These are phyloP conservation scores for Lucifuga dentata DNA, from an alignment of 2,113 vertebrate species.

Conservation along the genomic window DNA sequence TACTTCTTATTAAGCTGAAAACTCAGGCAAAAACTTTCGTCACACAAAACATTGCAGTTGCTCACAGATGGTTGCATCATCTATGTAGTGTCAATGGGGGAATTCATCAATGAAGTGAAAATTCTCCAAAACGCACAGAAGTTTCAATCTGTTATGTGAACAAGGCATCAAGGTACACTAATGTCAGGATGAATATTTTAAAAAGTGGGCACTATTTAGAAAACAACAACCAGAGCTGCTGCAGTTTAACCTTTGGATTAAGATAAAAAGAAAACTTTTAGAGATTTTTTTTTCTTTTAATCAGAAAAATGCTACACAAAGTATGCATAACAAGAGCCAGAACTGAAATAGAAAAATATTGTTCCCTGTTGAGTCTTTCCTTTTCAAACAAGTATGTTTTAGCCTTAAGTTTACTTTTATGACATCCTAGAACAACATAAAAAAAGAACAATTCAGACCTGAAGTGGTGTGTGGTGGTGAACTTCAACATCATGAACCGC, in stretches of 20 bases:
- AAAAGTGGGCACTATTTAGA: neutral
- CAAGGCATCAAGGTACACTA: neutral
- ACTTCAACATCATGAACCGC: conserved; percentile 5
- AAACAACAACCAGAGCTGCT: neutral
- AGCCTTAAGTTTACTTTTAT: neutral
- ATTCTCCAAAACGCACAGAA: neutral
- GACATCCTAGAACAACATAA: neutral
- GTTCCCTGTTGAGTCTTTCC: neutral
- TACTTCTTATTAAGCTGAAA: neutral
- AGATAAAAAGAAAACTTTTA: too few species aligned
- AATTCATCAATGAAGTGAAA: conserved; percentile 2
- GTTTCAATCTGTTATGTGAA: neutral
- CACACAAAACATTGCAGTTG: conserved; percentile 1
- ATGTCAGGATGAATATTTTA: neutral
- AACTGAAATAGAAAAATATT: neutral
- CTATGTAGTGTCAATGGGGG: neutral
- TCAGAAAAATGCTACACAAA: neutral
- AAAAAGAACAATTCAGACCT: neutral
- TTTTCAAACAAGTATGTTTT: neutral
- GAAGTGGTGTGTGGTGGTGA: neutral
- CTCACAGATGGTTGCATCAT: conserved; percentile 6
- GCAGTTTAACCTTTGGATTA: too few species aligned
- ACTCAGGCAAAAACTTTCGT: neutral
- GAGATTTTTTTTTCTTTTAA: too few species aligned
- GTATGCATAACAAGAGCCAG: neutral